These are phyloP conservation scores for Goniozus legneri DNA, from an alignment of 1,140 invertebrate species.

Conservation along the genomic window DNA sequence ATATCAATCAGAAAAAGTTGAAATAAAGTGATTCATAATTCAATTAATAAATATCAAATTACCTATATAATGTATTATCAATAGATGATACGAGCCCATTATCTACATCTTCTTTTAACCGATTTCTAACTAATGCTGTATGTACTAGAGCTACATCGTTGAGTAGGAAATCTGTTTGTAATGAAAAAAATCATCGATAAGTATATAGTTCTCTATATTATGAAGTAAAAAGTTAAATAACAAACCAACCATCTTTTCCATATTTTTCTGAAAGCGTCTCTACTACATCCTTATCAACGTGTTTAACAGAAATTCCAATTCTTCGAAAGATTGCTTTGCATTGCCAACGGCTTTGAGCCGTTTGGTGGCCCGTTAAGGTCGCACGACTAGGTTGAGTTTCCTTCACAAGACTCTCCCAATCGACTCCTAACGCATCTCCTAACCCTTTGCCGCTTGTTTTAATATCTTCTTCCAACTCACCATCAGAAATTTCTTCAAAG, in stretches of 20 bases:
- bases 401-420: slow-evolving; percentile 84
- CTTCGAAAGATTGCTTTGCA: slow-evolving; percentile 67
- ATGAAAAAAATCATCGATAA: slow-evolving; percentile 18
- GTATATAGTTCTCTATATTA: not conserved
- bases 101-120: slow-evolving; percentile 27
- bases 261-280: slow-evolving; percentile 59
- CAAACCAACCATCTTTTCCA: slow-evolving; percentile 43
- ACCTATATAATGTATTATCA: slow-evolving; percentile 44
- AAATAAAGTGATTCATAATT: slow-evolving; percentile 3
- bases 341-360: slow-evolving; percentile 72
- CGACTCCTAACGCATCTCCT: slow-evolving; percentile 84
- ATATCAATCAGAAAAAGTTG: slow-evolving; percentile 5
- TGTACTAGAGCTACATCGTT: slow-evolving; percentile 45
- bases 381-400: slow-evolving; percentile 63
- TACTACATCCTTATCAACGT: slow-evolving; percentile 65
- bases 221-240: slow-evolving; percentile 1
- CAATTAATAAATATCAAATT: slow-evolving; percentile 13
- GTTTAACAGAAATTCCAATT: slow-evolving; percentile 68
- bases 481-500: slow-evolving; percentile 87
- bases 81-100: slow-evolving; percentile 25
- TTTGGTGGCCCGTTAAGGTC: slow-evolving; percentile 46
- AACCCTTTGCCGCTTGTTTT: slow-evolving; percentile 64
- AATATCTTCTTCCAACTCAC: slow-evolving; percentile 77
- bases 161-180: slow-evolving; percentile 33
- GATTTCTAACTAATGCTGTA: slow-evolving; percentile 36